A percentile compares a stretch with the other conserved stretches of the same genome.
These are phyloP conservation scores for Pagrus major DNA, from an alignment of 2,113 vertebrate species.

Conservation along the genomic window DNA sequence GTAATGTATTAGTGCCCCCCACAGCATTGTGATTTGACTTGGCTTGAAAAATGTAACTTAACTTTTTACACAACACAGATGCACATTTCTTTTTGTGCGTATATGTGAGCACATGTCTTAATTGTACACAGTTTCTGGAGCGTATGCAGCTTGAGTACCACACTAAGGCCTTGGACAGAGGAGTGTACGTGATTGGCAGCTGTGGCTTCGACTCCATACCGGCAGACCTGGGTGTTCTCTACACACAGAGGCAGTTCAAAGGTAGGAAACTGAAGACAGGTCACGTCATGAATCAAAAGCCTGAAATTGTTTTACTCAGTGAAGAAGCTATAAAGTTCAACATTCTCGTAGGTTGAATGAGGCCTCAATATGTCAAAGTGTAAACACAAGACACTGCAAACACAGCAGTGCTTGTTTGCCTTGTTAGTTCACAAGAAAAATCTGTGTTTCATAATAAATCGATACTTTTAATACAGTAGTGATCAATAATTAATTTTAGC, in stretches of 20 bases:
- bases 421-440: too few relatives aligned
- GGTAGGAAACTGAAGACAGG: constrained; percentile 74
- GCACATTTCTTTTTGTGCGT: neutral
- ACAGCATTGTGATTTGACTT: too few relatives aligned
- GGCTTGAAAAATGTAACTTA: too few relatives aligned
- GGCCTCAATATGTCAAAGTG: too few relatives aligned
- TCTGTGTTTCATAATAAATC: too few relatives aligned
- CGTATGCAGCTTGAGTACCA: constrained; percentile 90
- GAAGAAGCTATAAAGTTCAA: neutral
- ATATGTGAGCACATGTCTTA: constrained; percentile 2
- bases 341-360: too few relatives aligned
- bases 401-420: too few relatives aligned
- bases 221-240: constrained; percentile 91
- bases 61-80: too few relatives aligned
- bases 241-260: constrained; percentile 89
- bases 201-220: constrained; percentile 95
- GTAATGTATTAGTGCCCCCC: too few relatives aligned
- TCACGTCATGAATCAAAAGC: neutral
- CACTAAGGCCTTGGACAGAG: constrained; percentile 86
- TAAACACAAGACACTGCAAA: too few relatives aligned
- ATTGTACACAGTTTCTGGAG: constrained; percentile 88
- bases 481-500: too few relatives aligned
- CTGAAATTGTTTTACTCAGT: neutral
- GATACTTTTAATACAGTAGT: too few relatives aligned
- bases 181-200: constrained; percentile 92